Base-by-base conservation (phyloP, 2,888 invertebrate genomes). In the Therioaphis trifolii region DNA sequence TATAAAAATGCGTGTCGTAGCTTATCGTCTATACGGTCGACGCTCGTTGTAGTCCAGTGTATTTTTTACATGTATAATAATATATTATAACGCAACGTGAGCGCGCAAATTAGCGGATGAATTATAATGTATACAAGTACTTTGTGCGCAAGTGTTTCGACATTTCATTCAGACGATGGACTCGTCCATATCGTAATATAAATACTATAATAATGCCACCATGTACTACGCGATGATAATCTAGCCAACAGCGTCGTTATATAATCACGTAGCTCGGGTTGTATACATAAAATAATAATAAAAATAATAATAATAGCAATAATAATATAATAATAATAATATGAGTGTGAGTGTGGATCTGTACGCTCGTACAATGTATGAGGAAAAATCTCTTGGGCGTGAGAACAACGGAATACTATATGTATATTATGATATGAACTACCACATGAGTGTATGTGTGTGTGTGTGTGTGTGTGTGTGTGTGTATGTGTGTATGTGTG, bases 371-470 rank as follows among this genome's bases (percentile, higher is more conserved):
- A 61, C 24, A n/a, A 24, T 35, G n/a, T 24, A 61, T 61, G 24
- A n/a, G 24, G 9, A 24, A 21, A 24, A 27, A 61, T 24, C 11
- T 61, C 11, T 61, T 2, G 2, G 74, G 12, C n/a, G 61, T 12
- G 75, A 76, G 46, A 63, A 76, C n/a, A 63, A 46, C 61, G 9
- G 14, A 46, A 72, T 29, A 72, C 24, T 29, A 58, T 46, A 74
- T 27, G 7, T n/a, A 55, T 21, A 29, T n/a, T n/a, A n/a, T n/a
- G n/a, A n/a, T n/a, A n/a, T n/a, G n/a, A n/a, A n/a, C n/a, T n/a
- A n/a, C n/a, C n/a, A n/a, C n/a, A n/a, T 24, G 15, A 4, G 3
- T 61, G 0, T 55, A n/a, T 21, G n/a, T n/a, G n/a, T n/a, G n/a
- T n/a, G n/a, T n/a, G n/a, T n/a, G n/a, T 2, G n/a, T 9, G 11